Conservation (phyloP, 1,140 invertebrate genomes). For the Drosophila nigrodunni region DNA sequence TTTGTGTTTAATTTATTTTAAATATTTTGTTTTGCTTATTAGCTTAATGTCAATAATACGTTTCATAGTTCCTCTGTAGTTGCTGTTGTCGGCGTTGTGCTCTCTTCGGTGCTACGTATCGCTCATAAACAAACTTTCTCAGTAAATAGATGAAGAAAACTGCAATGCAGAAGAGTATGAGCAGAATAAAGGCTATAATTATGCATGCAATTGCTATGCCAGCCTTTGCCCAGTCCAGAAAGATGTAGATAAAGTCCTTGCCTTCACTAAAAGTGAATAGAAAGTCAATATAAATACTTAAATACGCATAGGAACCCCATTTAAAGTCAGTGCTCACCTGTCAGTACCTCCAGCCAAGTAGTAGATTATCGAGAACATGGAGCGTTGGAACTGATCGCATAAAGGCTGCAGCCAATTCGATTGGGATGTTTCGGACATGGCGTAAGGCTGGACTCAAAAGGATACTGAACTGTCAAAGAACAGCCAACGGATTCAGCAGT, state of each 20-base stretch:
- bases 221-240: conserved; percentile 55
- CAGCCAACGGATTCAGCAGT: neutral
- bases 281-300: neutral
- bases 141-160: conserved; percentile 51
- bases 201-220: conserved; percentile 45
- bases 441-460: neutral
- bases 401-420: neutral
- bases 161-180: conserved; percentile 42
- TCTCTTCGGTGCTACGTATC: conserved; percentile 16
- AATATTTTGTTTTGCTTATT: too few relatives aligned
- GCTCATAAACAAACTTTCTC: conserved; percentile 26
- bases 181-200: conserved; percentile 17
- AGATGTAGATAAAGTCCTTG: conserved; percentile 49
- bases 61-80: too few relatives aligned
- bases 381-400: conserved; percentile 13
- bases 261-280: conserved; percentile 27
- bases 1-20: too few relatives aligned
- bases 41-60: too few relatives aligned
- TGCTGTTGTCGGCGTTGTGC: too few relatives aligned
- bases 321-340: conserved; percentile 79
- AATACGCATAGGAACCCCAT: too few relatives aligned
- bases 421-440: neutral
- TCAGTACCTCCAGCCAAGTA: conserved; percentile 89
- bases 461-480: neutral
- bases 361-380: conserved; percentile 86